These are phyloP conservation scores for Dryocosmus kuriphilus DNA, from an alignment of 2,888 invertebrate genomes.

Conservation along the genomic window DNA sequence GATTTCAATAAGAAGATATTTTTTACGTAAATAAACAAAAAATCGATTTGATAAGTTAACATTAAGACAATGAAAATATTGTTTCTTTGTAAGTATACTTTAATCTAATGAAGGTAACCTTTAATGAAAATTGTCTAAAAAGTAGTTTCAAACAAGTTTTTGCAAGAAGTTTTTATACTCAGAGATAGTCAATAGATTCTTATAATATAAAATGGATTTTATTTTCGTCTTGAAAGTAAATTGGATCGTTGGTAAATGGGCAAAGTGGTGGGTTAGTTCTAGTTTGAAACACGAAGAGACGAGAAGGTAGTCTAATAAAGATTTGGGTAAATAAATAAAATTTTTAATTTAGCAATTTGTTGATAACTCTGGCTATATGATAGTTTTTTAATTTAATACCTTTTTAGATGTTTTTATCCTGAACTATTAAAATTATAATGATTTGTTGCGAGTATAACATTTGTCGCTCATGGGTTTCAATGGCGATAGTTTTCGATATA, in stretches of 20 bases:
- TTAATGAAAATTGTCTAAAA: neutral
- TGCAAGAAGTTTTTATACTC: constrained; percentile 22
- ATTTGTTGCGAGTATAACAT: neutral
- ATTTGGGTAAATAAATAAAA: neutral
- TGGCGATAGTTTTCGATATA: neutral
- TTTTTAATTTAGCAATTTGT: neutral
- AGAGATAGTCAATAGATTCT: neutral
- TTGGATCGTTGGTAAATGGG: neutral
- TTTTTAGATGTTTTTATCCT: neutral
- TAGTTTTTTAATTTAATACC: too few species aligned
- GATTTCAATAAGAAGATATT: neutral
- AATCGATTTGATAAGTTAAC: constrained; percentile 6
- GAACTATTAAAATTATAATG: neutral
- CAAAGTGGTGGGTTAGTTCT: neutral
- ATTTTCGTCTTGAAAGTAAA: neutral
- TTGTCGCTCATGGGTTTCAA: neutral
- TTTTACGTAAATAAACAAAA: neutral
- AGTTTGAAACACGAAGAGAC: neutral
- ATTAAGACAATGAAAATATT: constrained; percentile 20
- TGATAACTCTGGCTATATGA: neutral
- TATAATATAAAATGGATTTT: neutral
- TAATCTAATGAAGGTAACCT: constrained; percentile 29
- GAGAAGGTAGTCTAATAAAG: too few species aligned
- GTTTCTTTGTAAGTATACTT: constrained; percentile 40
- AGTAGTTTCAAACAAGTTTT: constrained; percentile 20